phyloP scores from a whole-genome alignment of 2,113 vertebrate genomes.

The Pardalotus punctatus region DNA sequence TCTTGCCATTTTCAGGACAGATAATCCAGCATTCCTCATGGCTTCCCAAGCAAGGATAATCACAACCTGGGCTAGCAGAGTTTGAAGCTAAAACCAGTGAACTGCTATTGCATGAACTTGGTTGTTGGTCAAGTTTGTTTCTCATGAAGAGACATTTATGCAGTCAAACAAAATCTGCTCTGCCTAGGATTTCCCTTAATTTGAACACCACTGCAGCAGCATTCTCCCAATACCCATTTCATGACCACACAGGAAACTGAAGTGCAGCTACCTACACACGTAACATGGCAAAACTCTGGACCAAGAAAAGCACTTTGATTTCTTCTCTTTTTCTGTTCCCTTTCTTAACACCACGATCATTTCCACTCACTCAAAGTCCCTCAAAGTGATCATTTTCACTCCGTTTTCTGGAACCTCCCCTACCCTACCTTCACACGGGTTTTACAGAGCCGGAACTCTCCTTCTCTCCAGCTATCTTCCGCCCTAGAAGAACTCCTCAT shows the following conservation, averaged over 20 bases:
- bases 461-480: neutral
- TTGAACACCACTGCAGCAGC: neutral
- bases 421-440: neutral
- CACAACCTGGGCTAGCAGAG: neutral
- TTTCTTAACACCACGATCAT: neutral
- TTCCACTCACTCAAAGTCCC: neutral
- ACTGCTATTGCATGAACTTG: accelerated
- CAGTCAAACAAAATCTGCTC: neutral
- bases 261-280: neutral
- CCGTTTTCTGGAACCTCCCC: neutral
- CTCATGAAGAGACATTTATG: neutral
- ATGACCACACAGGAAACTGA: neutral
- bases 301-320: neutral
- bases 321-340: neutral
- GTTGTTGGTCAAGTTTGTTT: neutral
- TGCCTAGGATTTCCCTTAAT: neutral
- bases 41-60: neutral
- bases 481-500: neutral
- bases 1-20: neutral
- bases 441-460: neutral
- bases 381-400: neutral
- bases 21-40: neutral
- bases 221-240: neutral
- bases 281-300: neutral
- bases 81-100: neutral